These are phyloP conservation scores for Pontoporia blainvillei DNA, from an alignment of 2,113 vertebrate species.

Conservation along the genomic window DNA sequence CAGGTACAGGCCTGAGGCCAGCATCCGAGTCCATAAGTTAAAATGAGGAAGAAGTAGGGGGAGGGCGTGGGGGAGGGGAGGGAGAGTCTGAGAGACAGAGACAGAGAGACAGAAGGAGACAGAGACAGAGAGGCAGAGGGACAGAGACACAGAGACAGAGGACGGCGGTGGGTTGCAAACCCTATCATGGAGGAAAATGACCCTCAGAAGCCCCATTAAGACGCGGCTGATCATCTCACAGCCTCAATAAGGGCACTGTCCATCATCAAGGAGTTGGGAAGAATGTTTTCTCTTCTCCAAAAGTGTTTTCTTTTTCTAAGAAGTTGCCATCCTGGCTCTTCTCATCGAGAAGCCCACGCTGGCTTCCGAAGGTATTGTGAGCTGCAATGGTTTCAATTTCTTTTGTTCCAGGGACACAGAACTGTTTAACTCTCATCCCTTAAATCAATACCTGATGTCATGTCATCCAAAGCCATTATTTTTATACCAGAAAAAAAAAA, in stretches of 20 bases:
- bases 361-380: background rate
- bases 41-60: accelerated
- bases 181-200: background rate
- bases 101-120: background rate
- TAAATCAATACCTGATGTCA: constrained; percentile 39
- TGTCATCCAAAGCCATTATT: constrained; percentile 26
- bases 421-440: constrained; percentile 21
- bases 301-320: background rate
- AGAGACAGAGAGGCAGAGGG: background rate
- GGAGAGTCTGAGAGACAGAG: background rate
- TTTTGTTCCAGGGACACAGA: constrained; percentile 22
- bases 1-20: accelerated
- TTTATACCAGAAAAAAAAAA: constrained; percentile 2
- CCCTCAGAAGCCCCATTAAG: background rate
- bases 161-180: background rate
- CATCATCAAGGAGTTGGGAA: background rate
- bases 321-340: background rate
- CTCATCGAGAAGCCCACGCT: accelerated
- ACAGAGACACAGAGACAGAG: no score
- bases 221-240: accelerated
- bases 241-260: background rate
- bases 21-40: background rate
- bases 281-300: background rate
- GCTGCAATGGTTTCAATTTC: background rate
- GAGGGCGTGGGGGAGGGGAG: no score